Percentiles rank a stretch among this genome's conserved stretches.
These are phyloP conservation scores for Zygaena filipendulae DNA, from an alignment of 2,888 invertebrate genomes.

Conservation along the genomic window DNA sequence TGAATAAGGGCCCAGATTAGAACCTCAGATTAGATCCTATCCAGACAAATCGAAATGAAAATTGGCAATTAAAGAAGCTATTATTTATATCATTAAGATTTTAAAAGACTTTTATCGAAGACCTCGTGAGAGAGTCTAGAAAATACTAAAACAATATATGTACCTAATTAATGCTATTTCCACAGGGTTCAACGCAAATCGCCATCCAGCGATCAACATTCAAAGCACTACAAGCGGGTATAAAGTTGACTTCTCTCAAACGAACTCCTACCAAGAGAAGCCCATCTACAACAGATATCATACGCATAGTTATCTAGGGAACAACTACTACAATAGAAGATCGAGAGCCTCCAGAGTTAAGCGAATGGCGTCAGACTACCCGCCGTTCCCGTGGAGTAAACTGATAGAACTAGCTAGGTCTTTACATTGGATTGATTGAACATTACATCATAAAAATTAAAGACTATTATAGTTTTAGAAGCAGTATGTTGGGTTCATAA, in stretches of 20 bases:
- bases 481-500: constrained; percentile 56
- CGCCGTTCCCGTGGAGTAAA: constrained; percentile 83
- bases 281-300: constrained; percentile 59
- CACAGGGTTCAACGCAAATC: constrained; percentile 52
- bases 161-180: too few relatives aligned
- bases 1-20: too few relatives aligned
- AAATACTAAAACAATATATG: too few relatives aligned
- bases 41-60: too few relatives aligned
- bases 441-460: too few relatives aligned
- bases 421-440: constrained; percentile 72
- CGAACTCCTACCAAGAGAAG: constrained; percentile 48
- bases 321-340: constrained; percentile 54
- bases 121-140: too few relatives aligned
- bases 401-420: constrained; percentile 76
- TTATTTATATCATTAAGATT: neutral
- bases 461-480: constrained; percentile 23
- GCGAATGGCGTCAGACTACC: constrained; percentile 54
- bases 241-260: constrained; percentile 62
- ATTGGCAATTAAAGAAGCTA: too few relatives aligned
- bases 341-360: constrained; percentile 44
- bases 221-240: constrained; percentile 59
- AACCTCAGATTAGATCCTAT: too few relatives aligned
- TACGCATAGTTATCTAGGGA: constrained; percentile 39
- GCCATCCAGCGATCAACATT: constrained; percentile 37
- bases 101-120: too few relatives aligned